Base-by-base conservation (phyloP, 2,113 vertebrate species). In the Emydura subglobosa region DNA sequence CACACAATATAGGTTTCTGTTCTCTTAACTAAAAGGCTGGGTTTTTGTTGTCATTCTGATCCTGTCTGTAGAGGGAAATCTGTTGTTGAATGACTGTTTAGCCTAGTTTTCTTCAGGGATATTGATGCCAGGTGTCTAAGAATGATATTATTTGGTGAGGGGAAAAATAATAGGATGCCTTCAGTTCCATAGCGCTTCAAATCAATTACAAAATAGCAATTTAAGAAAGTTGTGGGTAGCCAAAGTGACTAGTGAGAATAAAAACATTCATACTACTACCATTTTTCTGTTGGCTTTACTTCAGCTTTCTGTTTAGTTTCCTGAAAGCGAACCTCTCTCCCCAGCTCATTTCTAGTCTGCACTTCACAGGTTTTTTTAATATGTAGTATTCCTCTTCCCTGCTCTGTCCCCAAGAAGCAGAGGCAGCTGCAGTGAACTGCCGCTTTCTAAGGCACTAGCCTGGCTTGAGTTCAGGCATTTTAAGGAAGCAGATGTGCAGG, bases 401-500 rank as follows among this genome's bases (percentile, higher is more conserved):
- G 49, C 2, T 85, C 34, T 68, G 9, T 1, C 9, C 25, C 14
- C 4, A 44, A 53, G 7, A 91, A 92, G 42, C 34, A 87, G 5
- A 79, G 79, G 39, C 80, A 95, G 84, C 88, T 92, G 79, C 53
- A 89, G 0, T 31, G 0, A 92, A 88, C 17, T 11, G 2, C 4
- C 82, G 34, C 61, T 91, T 94, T 89, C 8, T 85, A 88, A 94
- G 5, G 50, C 44, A 83, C 34, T 16, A 78, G 82, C 83, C 85
- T 79, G 82, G 72, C 34, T n/a, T 89, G 82, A 90, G 39, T 82
- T 94, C 51, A 90, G 76, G 34, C 8, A 59, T 83, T 94, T 92
- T 87, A 90, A 94, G 91, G 82, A 88, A 96, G 34, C 50, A 87
- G 92, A 42, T 47, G 42, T 47, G 42, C 17, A 95, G 51, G 29